These are phyloP conservation scores for Seladonia tumulorum DNA, from an alignment of 2,888 invertebrate species.

Conservation along the genomic window DNA sequence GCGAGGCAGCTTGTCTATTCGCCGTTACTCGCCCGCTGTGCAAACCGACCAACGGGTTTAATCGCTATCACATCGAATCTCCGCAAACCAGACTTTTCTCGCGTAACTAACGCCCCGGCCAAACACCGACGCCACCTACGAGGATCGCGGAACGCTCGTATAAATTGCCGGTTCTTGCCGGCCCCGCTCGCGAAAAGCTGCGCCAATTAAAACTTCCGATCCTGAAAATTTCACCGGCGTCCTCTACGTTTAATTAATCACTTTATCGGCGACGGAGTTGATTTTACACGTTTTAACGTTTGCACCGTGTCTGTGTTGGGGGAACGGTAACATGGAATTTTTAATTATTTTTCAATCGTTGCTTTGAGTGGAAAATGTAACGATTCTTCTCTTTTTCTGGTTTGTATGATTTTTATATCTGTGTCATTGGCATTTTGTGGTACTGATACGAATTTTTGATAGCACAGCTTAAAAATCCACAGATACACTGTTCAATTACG, in stretches of 20 bases:
- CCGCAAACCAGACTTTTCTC: slow-evolving; percentile 46
- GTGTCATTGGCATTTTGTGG: too few relatives aligned
- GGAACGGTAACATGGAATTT: background rate
- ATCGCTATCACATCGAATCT: slow-evolving; percentile 40
- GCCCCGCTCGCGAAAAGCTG: background rate
- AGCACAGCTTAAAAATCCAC: too few relatives aligned
- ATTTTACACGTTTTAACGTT: background rate
- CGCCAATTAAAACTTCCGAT: slow-evolving; percentile 40
- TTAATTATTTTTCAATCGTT: background rate
- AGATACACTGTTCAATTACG: too few relatives aligned
- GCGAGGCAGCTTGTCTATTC: slow-evolving; percentile 39
- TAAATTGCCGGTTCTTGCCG: slow-evolving; percentile 22
- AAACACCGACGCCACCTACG: background rate
- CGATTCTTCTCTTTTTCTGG: background rate
- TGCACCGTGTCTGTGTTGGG: background rate
- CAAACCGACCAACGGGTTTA: slow-evolving; percentile 20
- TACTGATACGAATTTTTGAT: too few relatives aligned
- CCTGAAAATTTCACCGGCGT: background rate
- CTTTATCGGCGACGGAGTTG: background rate
- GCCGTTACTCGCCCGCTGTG: slow-evolving; percentile 5
- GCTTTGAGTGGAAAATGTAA: background rate
- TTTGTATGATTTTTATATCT: background rate
- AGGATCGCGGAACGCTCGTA: background rate
- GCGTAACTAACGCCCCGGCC: slow-evolving; percentile 29
- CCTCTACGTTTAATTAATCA: background rate